Evolutionary conservation across 2,888 invertebrate genomes (phyloP).

Genomic region (Eubasilissa splendida): DNA sequence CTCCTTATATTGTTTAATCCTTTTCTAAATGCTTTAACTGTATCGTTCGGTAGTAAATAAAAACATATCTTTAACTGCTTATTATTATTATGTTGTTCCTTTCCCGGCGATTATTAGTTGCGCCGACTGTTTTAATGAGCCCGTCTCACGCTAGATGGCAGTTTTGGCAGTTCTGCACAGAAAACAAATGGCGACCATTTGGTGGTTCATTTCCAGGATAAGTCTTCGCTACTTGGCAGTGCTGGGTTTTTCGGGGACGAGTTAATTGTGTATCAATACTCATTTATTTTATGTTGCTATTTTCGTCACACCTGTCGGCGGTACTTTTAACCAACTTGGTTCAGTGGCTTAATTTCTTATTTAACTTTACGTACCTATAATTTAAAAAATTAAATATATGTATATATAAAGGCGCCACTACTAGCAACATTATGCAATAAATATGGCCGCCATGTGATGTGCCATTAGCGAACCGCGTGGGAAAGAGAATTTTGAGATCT

Average conservation of each 20-base stretch:
- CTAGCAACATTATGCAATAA: too few relatives aligned
- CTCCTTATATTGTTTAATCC: background rate
- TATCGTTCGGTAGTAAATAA: constrained; percentile 34
- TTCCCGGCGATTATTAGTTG: constrained; percentile 53
- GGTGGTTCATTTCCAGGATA: constrained; percentile 43
- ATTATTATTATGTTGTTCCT: constrained; percentile 23
- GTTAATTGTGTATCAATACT: constrained; percentile 36
- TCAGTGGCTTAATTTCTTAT: too few relatives aligned
- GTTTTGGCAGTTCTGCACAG: constrained; percentile 42
- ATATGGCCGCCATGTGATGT: too few relatives aligned
- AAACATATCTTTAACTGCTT: constrained; percentile 32
- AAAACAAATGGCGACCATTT: constrained; percentile 35
- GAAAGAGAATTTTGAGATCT: too few relatives aligned
- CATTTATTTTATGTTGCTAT: background rate
- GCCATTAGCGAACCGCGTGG: too few relatives aligned
- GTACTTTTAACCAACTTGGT: too few relatives aligned
- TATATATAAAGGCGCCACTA: too few relatives aligned
- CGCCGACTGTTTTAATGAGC: constrained; percentile 52
- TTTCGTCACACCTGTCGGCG: too few relatives aligned
- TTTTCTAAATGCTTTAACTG: constrained; percentile 12
- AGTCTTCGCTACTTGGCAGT: constrained; percentile 18
- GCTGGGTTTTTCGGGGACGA: constrained; percentile 14
- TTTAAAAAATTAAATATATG: too few relatives aligned
- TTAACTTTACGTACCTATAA: too few relatives aligned
- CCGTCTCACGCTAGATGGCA: constrained; percentile 54